Percentiles rank a stretch among this genome's conserved stretches.
Evolutionary conservation across 2,797 vertebrate genomes (phyloP).

Genomic region (Ibycter americanus): DNA sequence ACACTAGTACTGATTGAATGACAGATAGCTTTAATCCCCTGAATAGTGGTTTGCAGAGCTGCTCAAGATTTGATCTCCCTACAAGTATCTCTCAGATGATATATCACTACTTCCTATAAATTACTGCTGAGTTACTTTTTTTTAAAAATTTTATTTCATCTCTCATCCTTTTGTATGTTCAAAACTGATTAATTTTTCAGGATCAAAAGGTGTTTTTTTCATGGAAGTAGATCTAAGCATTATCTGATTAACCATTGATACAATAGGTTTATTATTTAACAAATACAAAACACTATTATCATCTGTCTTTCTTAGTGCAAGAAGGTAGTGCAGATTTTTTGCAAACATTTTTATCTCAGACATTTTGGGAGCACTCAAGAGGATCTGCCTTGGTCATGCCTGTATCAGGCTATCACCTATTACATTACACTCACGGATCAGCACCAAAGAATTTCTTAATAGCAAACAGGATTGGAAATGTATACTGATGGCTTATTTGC

Average conservation of each 20-base stretch:
- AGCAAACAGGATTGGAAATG: background rate
- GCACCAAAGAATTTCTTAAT: background rate
- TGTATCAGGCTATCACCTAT: background rate
- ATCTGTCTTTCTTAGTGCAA: background rate
- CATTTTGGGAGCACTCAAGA: background rate
- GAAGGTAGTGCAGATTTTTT: background rate
- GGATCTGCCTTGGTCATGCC: background rate
- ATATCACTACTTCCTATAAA: background rate
- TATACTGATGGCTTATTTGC: background rate
- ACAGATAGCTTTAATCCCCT: background rate
- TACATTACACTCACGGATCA: background rate
- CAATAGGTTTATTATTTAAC: background rate
- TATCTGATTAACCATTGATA: background rate
- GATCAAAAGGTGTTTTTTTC: background rate
- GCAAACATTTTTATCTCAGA: background rate
- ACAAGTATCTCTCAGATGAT: background rate
- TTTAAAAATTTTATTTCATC: rapidly evolving
- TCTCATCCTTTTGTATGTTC: background rate
- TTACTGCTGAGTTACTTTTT: background rate
- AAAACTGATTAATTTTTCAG: background rate
- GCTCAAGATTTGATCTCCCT: background rate
- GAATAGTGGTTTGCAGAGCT: background rate
- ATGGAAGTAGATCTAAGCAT: background rate
- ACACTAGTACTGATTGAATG: background rate
- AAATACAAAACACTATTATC: background rate